phyloP scores from a whole-genome alignment of 2,113 vertebrate genomes.

The Eulemur rufifrons region DNA sequence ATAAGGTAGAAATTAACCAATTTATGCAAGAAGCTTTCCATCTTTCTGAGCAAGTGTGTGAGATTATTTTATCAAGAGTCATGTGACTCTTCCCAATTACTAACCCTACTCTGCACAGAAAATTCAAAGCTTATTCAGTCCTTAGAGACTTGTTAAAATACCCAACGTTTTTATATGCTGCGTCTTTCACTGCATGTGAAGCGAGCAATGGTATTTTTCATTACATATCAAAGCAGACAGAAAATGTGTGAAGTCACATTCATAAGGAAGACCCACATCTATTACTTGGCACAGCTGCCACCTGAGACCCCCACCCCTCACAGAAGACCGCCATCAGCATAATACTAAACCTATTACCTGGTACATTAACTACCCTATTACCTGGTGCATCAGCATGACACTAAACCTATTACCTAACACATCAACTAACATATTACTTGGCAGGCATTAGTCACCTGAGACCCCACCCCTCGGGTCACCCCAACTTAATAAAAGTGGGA shows the following conservation, averaged over 20 bases:
- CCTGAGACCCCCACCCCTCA: too few species aligned
- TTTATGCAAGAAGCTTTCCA: neutral
- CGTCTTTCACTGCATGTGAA: neutral
- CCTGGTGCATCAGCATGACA: too few species aligned
- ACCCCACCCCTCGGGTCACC: too few species aligned
- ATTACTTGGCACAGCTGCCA: too few species aligned
- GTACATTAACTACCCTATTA: too few species aligned
- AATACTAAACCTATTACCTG: too few species aligned
- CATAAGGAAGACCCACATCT: too few species aligned
- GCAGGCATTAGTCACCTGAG: too few species aligned
- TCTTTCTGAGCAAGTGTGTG: neutral
- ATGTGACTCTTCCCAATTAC: neutral
- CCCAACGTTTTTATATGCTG: neutral
- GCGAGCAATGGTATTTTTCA: neutral
- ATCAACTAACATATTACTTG: too few species aligned
- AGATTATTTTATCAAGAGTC: neutral
- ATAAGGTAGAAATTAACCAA: neutral
- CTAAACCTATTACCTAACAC: too few species aligned
- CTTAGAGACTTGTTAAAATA: neutral
- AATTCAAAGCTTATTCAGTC: neutral
- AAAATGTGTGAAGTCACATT: neutral
- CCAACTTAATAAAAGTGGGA: too few species aligned
- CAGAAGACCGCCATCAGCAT: too few species aligned
- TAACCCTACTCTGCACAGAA: neutral
- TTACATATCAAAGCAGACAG: neutral